A percentile compares a stretch with the other conserved stretches of the same genome.
These are phyloP conservation scores for Schlechtendalia chinensis DNA, from an alignment of 1,140 invertebrate species.

Conservation along the genomic window DNA sequence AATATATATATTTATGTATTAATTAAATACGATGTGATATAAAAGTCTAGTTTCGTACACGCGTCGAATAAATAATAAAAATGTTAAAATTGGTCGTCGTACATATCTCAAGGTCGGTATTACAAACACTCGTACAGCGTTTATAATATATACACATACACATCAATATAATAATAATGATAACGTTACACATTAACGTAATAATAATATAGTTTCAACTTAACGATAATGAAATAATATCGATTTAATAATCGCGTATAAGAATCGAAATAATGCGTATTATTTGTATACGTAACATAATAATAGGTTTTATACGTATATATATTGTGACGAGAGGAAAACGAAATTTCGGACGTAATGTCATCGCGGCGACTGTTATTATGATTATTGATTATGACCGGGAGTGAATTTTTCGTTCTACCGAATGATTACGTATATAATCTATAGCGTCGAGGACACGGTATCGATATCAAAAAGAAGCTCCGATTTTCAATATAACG, in stretches of 20 bases:
- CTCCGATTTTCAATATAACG: no score
- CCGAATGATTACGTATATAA: no score
- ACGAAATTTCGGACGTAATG: neutral
- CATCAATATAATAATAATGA: neutral
- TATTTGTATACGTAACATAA: no score
- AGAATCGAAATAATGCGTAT: no score
- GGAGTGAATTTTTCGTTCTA: no score
- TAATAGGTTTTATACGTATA: neutral
- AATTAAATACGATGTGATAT: no score
- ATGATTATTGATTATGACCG: no score
- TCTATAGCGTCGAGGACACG: neutral
- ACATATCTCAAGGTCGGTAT: neutral
- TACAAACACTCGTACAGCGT: neutral
- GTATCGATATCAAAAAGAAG: neutral
- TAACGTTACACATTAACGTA: neutral
- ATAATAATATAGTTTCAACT: no score
- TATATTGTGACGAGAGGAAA: neutral
- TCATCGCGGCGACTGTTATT: no score
- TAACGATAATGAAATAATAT: no score
- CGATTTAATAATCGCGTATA: no score
- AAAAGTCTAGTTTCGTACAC: no score
- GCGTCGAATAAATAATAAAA: neutral
- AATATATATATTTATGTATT: neutral
- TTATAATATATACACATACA: neutral
- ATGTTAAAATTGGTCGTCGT: conserved; percentile 24